A percentile compares a stretch with the other conserved stretches of the same genome.
phyloP scores from a whole-genome alignment of 2,113 vertebrate genomes.

The Catagonus wagneri region DNA sequence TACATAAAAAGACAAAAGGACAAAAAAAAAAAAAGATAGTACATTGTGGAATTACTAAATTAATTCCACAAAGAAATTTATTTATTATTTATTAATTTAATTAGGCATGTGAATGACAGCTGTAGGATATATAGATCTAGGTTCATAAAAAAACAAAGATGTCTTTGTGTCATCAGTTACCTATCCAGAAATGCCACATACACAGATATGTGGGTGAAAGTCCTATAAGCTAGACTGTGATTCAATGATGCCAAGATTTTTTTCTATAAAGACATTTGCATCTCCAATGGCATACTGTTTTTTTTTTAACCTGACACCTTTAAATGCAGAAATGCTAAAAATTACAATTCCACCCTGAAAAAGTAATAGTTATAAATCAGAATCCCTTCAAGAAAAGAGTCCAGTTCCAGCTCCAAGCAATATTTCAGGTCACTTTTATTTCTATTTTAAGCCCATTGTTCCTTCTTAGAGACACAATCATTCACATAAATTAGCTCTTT shows the following conservation, averaged over 20 bases:
- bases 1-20: no score
- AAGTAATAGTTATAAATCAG: background rate
- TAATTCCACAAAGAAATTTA: no score
- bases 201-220: background rate
- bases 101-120: background rate
- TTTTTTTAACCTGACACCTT: slow-evolving; percentile 1
- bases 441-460: slow-evolving; percentile 9
- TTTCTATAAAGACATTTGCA: background rate
- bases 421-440: background rate
- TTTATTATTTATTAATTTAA: no score
- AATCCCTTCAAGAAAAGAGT: slow-evolving; percentile 29
- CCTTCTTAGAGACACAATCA: background rate
- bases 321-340: background rate
- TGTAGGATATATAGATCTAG: background rate
- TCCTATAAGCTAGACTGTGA: background rate
- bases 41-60: background rate
- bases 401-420: background rate
- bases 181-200: background rate
- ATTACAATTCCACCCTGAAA: background rate
- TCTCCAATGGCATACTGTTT: background rate
- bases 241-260: background rate
- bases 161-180: background rate
- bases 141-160: background rate
- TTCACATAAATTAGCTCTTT: slow-evolving; percentile 16
- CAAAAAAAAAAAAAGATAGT: background rate